Base-by-base conservation (phyloP, 2,797 vertebrate genomes). In the Pseudocheirus occidentalis region DNA sequence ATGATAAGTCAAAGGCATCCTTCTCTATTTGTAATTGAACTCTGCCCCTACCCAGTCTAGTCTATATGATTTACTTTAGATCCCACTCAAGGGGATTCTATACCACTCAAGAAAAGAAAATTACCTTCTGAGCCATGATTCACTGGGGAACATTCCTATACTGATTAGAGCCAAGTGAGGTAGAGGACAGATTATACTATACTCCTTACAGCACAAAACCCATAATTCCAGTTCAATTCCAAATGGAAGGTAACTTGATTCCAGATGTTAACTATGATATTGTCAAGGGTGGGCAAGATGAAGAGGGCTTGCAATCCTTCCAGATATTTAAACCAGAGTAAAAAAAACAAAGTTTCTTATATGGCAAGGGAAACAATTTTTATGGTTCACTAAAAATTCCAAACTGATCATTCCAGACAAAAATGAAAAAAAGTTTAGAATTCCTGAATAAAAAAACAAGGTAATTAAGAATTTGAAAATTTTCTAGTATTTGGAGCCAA, bases 391-490 rank as follows among this genome's bases (percentile, higher is more conserved):
- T 91, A 94, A 95, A 87, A 90, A 92, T 92, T 90, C 16, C 6
- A 91, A 81, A 73, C 34, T 59, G 5, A 5, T 24, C 4, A 90
- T 90, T 73, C 40, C 58, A 4, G 14, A 55, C 11, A 94, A 91
- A 13, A 13, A n/a, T 14, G 14, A 40, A 28, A 5, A 81, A 55
- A 52, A 73, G 62, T 29, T 93, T 92, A 66, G 62, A 93, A 62
- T n/a, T 3, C 11, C 73, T 94, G 59, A 93, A 18, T 46, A 5
- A 16, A 94, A 95, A 55, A 16, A 4, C 4, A 12, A 87, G 7
- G 62, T 11, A 90, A 91, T 66, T 92, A 59, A 94, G 94, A 87
- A 13, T 59, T 27, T 46, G 55, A 92, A 91, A 92, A 90, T 4
- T 13, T 0, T 53, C 87, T 34, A 56, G 13, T 55, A 54, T 54